Conservation (phyloP, 2,113 vertebrate species). For the Elaphurus davidianus region DNA sequence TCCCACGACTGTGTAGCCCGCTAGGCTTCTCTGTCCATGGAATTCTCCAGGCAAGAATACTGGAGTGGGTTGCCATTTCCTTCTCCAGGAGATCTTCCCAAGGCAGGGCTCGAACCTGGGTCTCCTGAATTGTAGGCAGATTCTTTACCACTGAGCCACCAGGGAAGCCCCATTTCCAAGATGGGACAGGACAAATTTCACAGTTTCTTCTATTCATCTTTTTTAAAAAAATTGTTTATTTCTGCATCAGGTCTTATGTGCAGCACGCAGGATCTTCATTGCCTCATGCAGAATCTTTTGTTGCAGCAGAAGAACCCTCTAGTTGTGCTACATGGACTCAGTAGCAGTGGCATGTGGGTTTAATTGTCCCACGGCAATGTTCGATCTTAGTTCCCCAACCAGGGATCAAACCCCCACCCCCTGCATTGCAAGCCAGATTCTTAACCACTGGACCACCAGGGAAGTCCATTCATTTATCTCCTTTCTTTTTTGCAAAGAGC, state of each 20-base stretch:
- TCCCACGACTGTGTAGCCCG: not conserved
- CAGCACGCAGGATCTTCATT: not conserved
- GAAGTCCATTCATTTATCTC: not conserved
- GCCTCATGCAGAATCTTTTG: not conserved
- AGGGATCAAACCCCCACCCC: not conserved
- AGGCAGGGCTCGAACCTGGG: not conserved
- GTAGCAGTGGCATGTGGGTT: not conserved
- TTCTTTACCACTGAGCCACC: not conserved
- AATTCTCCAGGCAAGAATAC: not conserved
- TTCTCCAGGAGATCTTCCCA: not conserved
- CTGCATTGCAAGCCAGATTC: not conserved
- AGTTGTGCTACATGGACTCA: not conserved
- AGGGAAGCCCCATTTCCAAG: not conserved
- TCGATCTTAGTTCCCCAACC: not conserved
- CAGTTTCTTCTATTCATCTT: not conserved
- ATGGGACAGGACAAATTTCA: not conserved
- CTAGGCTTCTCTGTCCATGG: not conserved
- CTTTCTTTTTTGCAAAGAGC: not conserved
- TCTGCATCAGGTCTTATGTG: not conserved
- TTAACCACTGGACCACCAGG: not conserved
- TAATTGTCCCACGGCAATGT: accelerated
- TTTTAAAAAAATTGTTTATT: not conserved
- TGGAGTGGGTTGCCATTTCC: not conserved
- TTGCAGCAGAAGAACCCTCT: not conserved
- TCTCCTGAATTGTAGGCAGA: not conserved